phyloP scores from a whole-genome alignment of 2,888 invertebrate species.

The Volucella inflata region DNA sequence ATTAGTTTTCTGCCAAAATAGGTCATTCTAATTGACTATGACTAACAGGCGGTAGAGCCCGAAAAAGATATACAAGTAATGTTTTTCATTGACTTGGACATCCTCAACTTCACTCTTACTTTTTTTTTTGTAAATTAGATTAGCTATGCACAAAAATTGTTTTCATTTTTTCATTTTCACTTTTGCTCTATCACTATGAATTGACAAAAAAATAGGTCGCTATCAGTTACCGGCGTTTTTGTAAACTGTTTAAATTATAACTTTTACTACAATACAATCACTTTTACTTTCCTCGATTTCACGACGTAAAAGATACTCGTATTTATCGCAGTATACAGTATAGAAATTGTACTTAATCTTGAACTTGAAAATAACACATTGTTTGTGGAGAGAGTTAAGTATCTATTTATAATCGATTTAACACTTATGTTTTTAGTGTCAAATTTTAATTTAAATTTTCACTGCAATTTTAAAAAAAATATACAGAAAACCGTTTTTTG shows the following conservation, averaged over 20 bases:
- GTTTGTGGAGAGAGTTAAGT: no score
- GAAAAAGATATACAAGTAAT: slow-evolving; percentile 20
- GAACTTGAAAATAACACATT: no score
- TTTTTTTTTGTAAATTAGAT: not conserved
- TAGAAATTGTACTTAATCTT: no score
- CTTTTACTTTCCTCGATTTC: not conserved
- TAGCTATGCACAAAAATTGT: not conserved
- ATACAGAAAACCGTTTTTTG: no score
- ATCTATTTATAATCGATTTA: no score
- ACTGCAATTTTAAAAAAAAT: no score
- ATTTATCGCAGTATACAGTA: no score
- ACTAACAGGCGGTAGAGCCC: not conserved
- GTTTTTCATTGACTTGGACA: not conserved
- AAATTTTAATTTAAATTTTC: no score
- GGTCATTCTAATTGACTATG: slow-evolving; percentile 45
- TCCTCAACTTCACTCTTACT: slow-evolving; percentile 39
- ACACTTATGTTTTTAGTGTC: no score
- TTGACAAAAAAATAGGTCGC: not conserved
- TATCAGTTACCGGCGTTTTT: slow-evolving; percentile 2
- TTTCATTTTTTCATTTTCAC: not conserved
- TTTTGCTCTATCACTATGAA: not conserved
- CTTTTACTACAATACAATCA: not conserved
- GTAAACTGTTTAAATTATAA: slow-evolving; percentile 25
- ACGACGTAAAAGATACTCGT: no score
- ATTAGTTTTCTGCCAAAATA: slow-evolving; percentile 46